These are phyloP conservation scores for Salpingus planirostris DNA, from an alignment of 2,888 invertebrate species.

Conservation along the genomic window DNA sequence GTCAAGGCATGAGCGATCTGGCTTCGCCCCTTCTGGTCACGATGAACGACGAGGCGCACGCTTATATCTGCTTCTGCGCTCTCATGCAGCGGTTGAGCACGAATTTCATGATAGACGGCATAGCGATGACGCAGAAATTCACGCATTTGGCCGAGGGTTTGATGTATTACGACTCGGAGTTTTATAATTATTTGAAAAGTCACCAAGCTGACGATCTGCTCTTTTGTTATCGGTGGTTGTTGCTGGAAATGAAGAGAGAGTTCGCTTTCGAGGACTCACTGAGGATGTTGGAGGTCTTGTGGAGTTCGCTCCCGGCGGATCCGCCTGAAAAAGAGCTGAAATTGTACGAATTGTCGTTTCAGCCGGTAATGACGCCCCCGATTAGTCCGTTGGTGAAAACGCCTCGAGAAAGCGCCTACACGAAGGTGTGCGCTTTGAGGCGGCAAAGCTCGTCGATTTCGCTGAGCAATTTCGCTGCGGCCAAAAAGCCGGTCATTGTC, in stretches of 20 bases:
- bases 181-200: constrained; percentile 80
- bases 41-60: constrained; percentile 94
- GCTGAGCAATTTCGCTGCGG: constrained; percentile 48
- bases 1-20: constrained; percentile 97
- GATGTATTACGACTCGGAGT: constrained; percentile 86
- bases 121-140: constrained; percentile 90
- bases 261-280: constrained; percentile 95
- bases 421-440: constrained; percentile 80
- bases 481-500: constrained; percentile 31
- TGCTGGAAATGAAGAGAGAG: constrained; percentile 95
- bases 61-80: constrained; percentile 94
- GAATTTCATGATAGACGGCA: constrained; percentile 87
- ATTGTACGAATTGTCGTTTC: constrained; percentile 61
- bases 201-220: constrained; percentile 88
- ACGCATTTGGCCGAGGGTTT: constrained; percentile 83
- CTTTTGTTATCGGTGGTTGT: constrained; percentile 94
- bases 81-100: constrained; percentile 82
- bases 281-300: constrained; percentile 90
- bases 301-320: constrained; percentile 85
- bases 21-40: constrained; percentile 91
- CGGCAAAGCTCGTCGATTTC: constrained; percentile 77
- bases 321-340: constrained; percentile 57
- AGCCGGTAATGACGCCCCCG: constrained; percentile 53
- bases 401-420: constrained; percentile 77
- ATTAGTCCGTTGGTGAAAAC: constrained; percentile 63